Percentiles rank a stretch among this genome's conserved stretches.
Conservation (phyloP, 2,797 vertebrate genomes). For the Psittacula echo region DNA sequence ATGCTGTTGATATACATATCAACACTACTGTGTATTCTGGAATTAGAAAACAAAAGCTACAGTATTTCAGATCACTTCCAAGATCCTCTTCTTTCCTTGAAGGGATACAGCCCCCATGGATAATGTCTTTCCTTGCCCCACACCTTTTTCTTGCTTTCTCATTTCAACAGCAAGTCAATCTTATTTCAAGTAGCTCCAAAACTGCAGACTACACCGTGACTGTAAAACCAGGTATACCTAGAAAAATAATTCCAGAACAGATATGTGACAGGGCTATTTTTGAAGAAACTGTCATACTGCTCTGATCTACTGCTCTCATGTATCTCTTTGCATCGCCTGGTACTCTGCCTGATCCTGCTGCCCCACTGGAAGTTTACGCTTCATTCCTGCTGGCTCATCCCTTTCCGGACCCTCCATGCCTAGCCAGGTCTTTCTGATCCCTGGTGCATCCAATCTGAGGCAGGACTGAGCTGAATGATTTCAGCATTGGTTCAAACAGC, state of each 20-base stretch:
- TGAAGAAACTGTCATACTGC: neutral
- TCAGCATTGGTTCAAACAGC: conserved; percentile 1
- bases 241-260: neutral
- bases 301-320: neutral
- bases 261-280: neutral
- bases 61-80: neutral
- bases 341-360: neutral
- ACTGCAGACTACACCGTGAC: neutral
- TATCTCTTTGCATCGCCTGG: neutral
- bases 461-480: neutral
- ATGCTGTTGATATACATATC: neutral
- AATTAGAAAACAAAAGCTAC: neutral
- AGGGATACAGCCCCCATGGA: neutral
- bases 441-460: neutral
- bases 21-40: neutral
- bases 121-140: neutral
- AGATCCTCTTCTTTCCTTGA: neutral
- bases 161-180: neutral
- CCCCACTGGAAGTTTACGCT: neutral
- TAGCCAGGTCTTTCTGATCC: neutral
- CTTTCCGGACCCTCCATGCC: neutral
- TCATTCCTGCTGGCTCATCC: neutral
- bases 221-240: neutral
- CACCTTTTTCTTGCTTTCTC: neutral
- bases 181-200: neutral